Evolutionary conservation across 2,888 invertebrate species (phyloP).

Genomic region (Scaptomyza cyrtandrae): DNA sequence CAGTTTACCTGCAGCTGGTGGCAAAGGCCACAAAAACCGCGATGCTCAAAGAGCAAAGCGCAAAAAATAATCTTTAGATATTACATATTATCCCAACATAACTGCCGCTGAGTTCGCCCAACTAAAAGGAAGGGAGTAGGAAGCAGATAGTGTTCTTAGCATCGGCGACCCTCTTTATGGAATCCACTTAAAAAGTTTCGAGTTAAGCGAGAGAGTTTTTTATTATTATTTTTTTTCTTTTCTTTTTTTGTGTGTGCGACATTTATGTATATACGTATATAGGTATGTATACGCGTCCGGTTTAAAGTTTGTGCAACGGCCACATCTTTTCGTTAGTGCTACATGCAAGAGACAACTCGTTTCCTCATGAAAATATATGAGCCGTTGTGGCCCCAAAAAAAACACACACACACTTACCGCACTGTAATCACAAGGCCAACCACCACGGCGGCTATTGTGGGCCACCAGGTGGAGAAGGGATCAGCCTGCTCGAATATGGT

Average conservation of each 20-base stretch:
- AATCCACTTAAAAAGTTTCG: slow-evolving; percentile 78
- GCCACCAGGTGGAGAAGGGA: slow-evolving; percentile 86
- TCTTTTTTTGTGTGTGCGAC: slow-evolving; percentile 37
- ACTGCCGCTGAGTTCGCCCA: slow-evolving; percentile 17
- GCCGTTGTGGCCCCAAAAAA: background rate
- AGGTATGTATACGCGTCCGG: slow-evolving; percentile 51
- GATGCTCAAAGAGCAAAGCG: slow-evolving; percentile 38
- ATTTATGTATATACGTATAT: slow-evolving; percentile 50
- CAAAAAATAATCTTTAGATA: slow-evolving; percentile 72
- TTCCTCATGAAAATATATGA: slow-evolving; percentile 57
- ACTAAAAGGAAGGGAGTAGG: background rate
- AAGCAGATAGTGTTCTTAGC: slow-evolving; percentile 17
- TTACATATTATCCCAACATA: slow-evolving; percentile 65
- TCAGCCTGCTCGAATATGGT: slow-evolving; percentile 83
- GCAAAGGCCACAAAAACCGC: slow-evolving; percentile 62
- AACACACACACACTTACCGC: slow-evolving; percentile 83
- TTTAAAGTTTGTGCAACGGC: slow-evolving; percentile 59
- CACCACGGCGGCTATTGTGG: slow-evolving; percentile 85
- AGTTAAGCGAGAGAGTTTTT: slow-evolving; percentile 53
- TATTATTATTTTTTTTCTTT: background rate
- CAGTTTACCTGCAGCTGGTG: slow-evolving; percentile 49
- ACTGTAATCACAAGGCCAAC: slow-evolving; percentile 85
- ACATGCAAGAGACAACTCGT: slow-evolving; percentile 29
- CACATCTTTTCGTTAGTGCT: slow-evolving; percentile 48
- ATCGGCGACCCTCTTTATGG: slow-evolving; percentile 46